Base-by-base conservation (phyloP, 2,888 invertebrate species). In the Trissolcus japonicus region DNA sequence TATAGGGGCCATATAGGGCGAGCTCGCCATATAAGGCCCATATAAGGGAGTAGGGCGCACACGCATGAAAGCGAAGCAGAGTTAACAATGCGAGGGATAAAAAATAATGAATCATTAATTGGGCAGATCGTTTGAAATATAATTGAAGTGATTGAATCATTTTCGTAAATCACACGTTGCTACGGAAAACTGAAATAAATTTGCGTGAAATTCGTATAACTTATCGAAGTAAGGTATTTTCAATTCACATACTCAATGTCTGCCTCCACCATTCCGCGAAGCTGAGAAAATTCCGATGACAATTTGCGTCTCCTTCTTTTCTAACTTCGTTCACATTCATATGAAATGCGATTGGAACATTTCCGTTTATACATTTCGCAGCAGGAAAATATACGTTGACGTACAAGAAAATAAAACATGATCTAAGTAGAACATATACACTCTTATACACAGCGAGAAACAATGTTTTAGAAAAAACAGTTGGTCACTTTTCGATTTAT, bases 211-310 rank as follows among this genome's bases (percentile, higher is more conserved):
- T 53, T 41, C 62, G 54, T 21, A 54, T 25, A 21, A 62, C 41
- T 57, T 66, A 56, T 50, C 41, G 21, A 51, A 21, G 50, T 57
- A 4, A 50, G 57, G 57, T 51, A 66, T 66, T 66, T 66, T 57
- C 66, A 57, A 57, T 66, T 57, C 66, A 51, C 50, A 57, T 66
- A 57, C 43, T 57, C 56, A 16, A 21, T 60, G 59, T 35, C n/a
- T 54, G n/a, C 21, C 46, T 68, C 54, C 53, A 54, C 60, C 35
- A 63, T 72, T 72, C 57, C 59, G 62, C 59, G 62, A 63, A 72
- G 71, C 63, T 54, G 16, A 71, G 43, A 41, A 72, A 63, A 72
- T 72, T 72, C 71, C 71, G 35, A 41, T 54, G 72, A 60, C 72
- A 60, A 73, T 73, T 60, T 48, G 65, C 35, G 57, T 60, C 50